phyloP scores from a whole-genome alignment of 2,113 vertebrate genomes.

The Varanus salvator region DNA sequence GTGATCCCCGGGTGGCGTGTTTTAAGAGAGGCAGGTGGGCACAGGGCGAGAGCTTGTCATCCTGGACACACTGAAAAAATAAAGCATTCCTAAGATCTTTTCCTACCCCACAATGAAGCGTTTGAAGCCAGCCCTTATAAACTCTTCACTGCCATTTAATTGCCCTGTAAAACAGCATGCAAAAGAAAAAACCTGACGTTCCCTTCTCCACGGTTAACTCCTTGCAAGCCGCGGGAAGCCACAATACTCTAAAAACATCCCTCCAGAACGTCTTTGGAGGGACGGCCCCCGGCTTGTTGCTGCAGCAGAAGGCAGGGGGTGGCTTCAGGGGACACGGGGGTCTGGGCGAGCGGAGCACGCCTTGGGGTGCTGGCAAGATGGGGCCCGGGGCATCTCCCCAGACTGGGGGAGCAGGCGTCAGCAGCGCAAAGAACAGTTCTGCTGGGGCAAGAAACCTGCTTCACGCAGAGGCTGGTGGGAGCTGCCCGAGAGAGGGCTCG shows the following conservation, averaged over 20 bases:
- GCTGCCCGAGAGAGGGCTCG: too few species aligned
- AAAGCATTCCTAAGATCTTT: constrained; percentile 44
- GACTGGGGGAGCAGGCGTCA: too few species aligned
- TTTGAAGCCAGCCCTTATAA: constrained; percentile 36
- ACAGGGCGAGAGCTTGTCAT: neutral
- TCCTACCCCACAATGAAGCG: constrained; percentile 33
- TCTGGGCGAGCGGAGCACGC: too few species aligned
- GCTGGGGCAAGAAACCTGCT: too few species aligned
- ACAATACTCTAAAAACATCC: neutral
- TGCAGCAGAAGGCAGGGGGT: neutral
- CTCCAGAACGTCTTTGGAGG: too few species aligned
- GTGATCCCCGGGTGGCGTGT: accelerated
- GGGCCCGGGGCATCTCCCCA: too few species aligned
- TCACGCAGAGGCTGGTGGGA: too few species aligned
- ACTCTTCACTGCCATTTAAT: constrained; percentile 28
- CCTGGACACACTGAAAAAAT: constrained; percentile 19
- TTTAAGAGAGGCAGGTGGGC: constrained; percentile 58
- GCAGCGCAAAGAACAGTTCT: too few species aligned
- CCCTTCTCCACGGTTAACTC: neutral
- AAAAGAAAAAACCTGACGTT: neutral
- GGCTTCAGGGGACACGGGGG: neutral
- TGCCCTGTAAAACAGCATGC: neutral
- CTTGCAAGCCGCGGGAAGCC: neutral
- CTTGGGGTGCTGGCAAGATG: too few species aligned
- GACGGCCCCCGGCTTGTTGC: neutral